phyloP scores from a whole-genome alignment of 1,140 invertebrate species.

The Cepaea nemoralis region DNA sequence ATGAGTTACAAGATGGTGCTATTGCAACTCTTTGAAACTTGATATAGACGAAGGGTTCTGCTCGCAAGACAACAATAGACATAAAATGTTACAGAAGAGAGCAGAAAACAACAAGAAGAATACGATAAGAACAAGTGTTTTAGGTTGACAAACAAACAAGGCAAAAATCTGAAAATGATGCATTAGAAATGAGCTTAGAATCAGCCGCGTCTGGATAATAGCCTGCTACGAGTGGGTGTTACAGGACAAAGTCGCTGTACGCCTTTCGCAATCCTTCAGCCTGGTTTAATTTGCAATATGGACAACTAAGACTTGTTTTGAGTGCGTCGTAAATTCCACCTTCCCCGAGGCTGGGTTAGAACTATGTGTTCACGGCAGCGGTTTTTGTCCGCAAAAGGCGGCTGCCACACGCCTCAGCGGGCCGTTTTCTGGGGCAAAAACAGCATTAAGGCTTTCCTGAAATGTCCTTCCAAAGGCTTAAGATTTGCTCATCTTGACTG shows the following conservation, averaged over 20 bases:
- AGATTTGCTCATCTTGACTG: not conserved
- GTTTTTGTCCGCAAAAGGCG: not conserved
- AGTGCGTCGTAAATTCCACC: not conserved
- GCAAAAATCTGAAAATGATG: not conserved
- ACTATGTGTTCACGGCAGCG: not conserved
- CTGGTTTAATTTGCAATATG: slow-evolving; percentile 13
- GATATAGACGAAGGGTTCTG: no score
- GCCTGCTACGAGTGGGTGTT: not conserved
- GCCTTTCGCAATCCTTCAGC: not conserved
- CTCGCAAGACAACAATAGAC: no score
- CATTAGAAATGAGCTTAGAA: not conserved
- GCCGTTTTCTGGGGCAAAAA: not conserved
- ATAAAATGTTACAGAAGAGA: no score
- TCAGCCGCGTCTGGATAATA: not conserved
- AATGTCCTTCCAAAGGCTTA: not conserved
- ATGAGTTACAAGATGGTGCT: no score
- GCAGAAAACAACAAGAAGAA: no score
- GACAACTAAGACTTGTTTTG: not conserved
- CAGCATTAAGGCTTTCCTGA: not conserved
- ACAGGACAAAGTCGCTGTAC: not conserved
- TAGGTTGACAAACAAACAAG: no score
- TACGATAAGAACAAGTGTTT: no score
- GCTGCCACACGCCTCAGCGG: not conserved
- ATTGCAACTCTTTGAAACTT: no score
- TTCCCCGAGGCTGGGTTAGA: not conserved